phyloP scores from a whole-genome alignment of 2,113 vertebrate genomes.

The Diadophis punctatus region DNA sequence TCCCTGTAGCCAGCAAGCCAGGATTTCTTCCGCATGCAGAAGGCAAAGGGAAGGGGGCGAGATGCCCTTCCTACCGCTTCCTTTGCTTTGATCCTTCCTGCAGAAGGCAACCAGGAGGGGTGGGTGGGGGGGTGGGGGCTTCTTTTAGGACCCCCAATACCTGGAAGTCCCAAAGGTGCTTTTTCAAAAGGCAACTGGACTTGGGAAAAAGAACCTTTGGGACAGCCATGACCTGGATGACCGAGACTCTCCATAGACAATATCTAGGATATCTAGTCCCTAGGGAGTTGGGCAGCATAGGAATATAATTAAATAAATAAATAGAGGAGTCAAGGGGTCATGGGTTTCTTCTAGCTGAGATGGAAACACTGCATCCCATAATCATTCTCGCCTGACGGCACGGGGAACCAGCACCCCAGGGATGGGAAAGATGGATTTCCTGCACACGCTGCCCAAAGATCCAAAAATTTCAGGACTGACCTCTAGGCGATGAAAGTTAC shows the following conservation, averaged over 20 bases:
- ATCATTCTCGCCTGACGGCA: background rate
- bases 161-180: background rate
- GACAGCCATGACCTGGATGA: too few species aligned
- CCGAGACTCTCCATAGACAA: too few species aligned
- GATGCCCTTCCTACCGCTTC: too few species aligned
- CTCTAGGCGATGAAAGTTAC: background rate
- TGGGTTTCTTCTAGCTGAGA: background rate
- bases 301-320: too few species aligned
- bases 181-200: too few species aligned
- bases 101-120: background rate
- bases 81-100: too few species aligned
- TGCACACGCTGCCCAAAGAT: background rate
- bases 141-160: background rate
- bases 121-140: background rate
- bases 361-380: background rate
- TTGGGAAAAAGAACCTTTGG: background rate
- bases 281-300: too few species aligned
- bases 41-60: too few species aligned
- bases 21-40: background rate
- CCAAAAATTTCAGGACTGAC: background rate
- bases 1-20: background rate
- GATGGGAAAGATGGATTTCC: background rate
- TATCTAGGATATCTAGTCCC: too few species aligned
- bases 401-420: background rate
- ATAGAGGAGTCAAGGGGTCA: too few species aligned